Evolutionary conservation across 2,797 vertebrate genomes (phyloP), one percentile per base, ranked within the genome.

Genomic region (Toxotes lorentzi): DNA sequence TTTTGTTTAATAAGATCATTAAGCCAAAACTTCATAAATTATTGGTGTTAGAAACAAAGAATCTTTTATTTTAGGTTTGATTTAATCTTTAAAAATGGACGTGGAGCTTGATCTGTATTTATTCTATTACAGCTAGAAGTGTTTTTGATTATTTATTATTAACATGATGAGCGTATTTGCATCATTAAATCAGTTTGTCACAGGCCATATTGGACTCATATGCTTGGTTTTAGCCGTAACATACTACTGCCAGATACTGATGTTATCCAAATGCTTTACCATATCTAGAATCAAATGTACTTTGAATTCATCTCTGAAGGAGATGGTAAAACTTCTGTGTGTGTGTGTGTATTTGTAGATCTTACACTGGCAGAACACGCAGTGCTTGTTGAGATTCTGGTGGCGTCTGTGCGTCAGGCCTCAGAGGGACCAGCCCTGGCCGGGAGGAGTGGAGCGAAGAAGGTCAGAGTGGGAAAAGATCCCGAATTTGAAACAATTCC

Each of bases 351-450:
- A 34, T 51, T 35, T 64, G 62, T 5, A 97, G 97, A 88, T 70
- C 86, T 97, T 59, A 95, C 89, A 0, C 82, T 78, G 59, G 87
- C 85, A 70, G 95, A 97, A 60, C 88, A 96, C 84, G 90, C 69
- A 0, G 87, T 93, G 56, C 94, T 97, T 3, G 94, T 96, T 1
- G 97, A 98, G 93, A 93, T 98, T 54, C 87, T 98, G 78, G 84
- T 97, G 0, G 96, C 96, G 1, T 96, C 96, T 0, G 94, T 96
- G 58, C 96, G 95, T 85, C 97, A 98, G 93, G 95, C 97, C 54
- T 95, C 95, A 58, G 96, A 97, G 84, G 97, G 96, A 34, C 96
- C 96, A 32, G 94, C 87, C 50, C 94, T 96, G 73, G 93, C 93
- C 14, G 97, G 97, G 59, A 95, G 97, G 93, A 96, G 93, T 7